Conservation (phyloP, 2,888 invertebrate genomes). For the Globia sparganii region DNA sequence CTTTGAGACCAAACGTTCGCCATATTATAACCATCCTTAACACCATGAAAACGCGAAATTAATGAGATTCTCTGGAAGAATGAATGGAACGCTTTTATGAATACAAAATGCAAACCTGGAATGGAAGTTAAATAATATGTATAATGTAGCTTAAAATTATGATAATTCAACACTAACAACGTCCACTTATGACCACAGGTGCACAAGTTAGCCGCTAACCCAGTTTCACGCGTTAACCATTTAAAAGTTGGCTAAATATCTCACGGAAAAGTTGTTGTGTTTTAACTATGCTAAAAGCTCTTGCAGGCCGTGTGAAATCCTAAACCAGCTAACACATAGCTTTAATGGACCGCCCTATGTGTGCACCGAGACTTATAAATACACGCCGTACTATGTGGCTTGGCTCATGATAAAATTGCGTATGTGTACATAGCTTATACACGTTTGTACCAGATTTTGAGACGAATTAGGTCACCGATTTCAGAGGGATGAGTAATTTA, state of each 20-base stretch:
- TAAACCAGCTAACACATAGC: conserved; percentile 61
- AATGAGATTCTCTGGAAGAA: not conserved
- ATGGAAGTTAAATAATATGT: conserved; percentile 19
- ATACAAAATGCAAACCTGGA: conserved; percentile 15
- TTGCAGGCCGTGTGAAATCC: conserved; percentile 67
- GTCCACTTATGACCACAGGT: conserved; percentile 77
- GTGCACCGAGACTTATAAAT: conserved; percentile 63
- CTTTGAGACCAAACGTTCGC: not conserved
- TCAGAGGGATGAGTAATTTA: conserved; percentile 43
- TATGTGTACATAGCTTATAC: conserved; percentile 14
- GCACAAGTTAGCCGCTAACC: conserved; percentile 79
- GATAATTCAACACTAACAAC: conserved; percentile 48
- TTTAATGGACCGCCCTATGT: conserved; percentile 66
- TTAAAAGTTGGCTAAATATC: conserved; percentile 82
- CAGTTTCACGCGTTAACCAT: conserved; percentile 77
- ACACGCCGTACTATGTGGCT: conserved; percentile 44
- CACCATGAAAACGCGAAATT: not conserved
- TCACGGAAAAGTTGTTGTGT: conserved; percentile 65
- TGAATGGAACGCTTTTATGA: not conserved
- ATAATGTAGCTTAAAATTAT: conserved; percentile 39
- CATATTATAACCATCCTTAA: not conserved
- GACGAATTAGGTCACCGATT: conserved; percentile 47
- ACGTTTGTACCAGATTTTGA: conserved; percentile 46
- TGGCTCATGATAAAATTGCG: conserved; percentile 51
- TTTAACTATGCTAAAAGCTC: conserved; percentile 75